Evolutionary conservation across 1,140 invertebrate genomes (phyloP).

Genomic region (Doryteuthis pealeii): DNA sequence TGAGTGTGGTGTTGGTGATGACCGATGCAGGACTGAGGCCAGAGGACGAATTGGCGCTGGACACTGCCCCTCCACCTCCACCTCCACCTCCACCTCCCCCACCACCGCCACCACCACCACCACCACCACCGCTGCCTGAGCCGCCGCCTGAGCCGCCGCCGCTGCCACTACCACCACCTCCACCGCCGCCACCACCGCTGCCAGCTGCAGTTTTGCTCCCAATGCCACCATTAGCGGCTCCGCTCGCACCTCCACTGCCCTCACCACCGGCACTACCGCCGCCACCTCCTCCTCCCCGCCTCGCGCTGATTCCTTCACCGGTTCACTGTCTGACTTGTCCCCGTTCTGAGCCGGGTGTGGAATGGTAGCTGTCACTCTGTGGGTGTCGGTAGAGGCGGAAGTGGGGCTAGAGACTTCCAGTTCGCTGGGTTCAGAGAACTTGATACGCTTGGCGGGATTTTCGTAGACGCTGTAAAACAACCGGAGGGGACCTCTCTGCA

Average conservation of each 20-base stretch:
- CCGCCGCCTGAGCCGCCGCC: not conserved
- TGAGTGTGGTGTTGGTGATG: not conserved
- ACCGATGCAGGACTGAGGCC: not conserved
- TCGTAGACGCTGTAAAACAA: conserved; percentile 39
- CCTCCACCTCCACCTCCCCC: not conserved
- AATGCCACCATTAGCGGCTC: not conserved
- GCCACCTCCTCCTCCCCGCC: not conserved
- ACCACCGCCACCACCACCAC: not conserved
- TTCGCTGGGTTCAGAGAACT: conserved; percentile 8
- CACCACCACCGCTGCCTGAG: not conserved
- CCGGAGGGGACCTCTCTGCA: conserved; percentile 40
- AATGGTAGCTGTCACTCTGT: not conserved
- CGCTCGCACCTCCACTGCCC: not conserved
- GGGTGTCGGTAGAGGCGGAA: not conserved
- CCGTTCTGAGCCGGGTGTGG: conserved; percentile 6
- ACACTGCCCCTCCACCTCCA: not conserved
- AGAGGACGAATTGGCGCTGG: not conserved
- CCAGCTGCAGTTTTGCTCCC: no score
- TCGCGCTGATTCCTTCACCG: not conserved
- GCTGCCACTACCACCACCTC: not conserved
- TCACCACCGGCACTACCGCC: not conserved
- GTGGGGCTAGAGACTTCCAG: not conserved
- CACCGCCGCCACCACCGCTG: not conserved
- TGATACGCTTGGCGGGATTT: conserved; percentile 28
- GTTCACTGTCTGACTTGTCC: not conserved